Percentiles rank a stretch among this genome's conserved stretches.
These are phyloP conservation scores for Drosophila jambulina DNA, from an alignment of 1,140 invertebrate genomes.

Conservation along the genomic window DNA sequence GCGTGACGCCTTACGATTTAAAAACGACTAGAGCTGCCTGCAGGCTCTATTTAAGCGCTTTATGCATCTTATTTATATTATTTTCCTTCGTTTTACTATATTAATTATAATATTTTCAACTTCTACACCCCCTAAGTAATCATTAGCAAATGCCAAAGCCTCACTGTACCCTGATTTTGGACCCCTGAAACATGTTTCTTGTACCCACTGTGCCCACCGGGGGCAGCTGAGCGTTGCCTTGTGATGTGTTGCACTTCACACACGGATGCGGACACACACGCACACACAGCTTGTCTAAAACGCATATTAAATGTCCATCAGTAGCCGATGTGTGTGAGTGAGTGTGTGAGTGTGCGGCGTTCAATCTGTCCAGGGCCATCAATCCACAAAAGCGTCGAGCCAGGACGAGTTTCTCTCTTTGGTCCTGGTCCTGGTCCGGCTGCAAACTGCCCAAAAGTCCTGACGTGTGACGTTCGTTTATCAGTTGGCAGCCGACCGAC, in stretches of 20 bases:
- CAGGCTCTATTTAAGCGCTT: too few relatives aligned
- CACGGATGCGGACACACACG: slow-evolving; percentile 29
- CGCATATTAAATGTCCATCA: slow-evolving; percentile 81
- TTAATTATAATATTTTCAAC: neutral
- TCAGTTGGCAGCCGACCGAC: slow-evolving; percentile 59
- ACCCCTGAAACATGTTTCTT: neutral
- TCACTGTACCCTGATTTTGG: too few relatives aligned
- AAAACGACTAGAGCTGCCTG: neutral
- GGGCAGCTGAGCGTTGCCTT: slow-evolving; percentile 42
- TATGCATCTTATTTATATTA: neutral
- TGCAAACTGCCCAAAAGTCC: slow-evolving; percentile 51
- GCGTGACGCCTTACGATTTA: neutral
- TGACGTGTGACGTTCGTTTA: slow-evolving; percentile 81
- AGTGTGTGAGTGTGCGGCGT: slow-evolving; percentile 36
- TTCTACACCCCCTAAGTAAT: too few relatives aligned
- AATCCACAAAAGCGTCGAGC: slow-evolving; percentile 76
- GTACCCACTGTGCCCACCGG: slow-evolving; percentile 12
- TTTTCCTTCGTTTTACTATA: neutral
- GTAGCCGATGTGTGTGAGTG: slow-evolving; percentile 9
- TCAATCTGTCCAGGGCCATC: slow-evolving; percentile 77
- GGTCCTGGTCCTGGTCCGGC: slow-evolving; percentile 28
- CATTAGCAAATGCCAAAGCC: neutral
- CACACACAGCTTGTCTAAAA: slow-evolving; percentile 63
- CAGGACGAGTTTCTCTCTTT: slow-evolving; percentile 35
- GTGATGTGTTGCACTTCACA: slow-evolving; percentile 50